These are phyloP conservation scores for Rhodeus uyekii DNA, from an alignment of 2,797 vertebrate genomes.

Conservation along the genomic window DNA sequence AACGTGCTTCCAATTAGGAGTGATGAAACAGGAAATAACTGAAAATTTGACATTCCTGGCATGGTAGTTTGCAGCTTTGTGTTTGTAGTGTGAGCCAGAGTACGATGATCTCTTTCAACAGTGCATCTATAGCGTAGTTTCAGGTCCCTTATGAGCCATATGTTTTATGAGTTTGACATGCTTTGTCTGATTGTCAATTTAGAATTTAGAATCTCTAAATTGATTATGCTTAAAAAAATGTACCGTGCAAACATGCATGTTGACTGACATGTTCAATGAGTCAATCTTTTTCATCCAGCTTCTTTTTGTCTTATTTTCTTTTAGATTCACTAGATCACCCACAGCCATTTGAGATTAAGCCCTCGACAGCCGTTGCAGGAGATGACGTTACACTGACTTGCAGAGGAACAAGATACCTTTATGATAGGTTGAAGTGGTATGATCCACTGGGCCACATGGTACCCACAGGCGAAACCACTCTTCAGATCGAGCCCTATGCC, in stretches of 20 bases:
- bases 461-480: conserved; percentile 46
- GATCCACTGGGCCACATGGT: conserved; percentile 70
- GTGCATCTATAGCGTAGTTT: background rate
- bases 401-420: conserved; percentile 82
- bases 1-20: conserved; percentile 81
- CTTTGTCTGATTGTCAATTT: background rate
- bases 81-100: conserved; percentile 51
- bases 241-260: too few species aligned
- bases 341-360: conserved; percentile 64
- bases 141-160: background rate
- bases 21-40: conserved; percentile 82
- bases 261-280: background rate
- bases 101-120: conserved; percentile 6
- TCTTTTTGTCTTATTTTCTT: conserved; percentile 37
- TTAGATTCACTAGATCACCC: conserved; percentile 63
- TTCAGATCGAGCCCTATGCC: conserved; percentile 69
- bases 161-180: conserved; percentile 12
- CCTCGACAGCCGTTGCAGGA: conserved; percentile 74
- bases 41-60: conserved; percentile 74
- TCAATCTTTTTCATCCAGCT: background rate
- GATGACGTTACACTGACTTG: conserved; percentile 79
- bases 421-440: conserved; percentile 80
- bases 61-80: conserved; percentile 53
- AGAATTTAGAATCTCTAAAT: too few species aligned
- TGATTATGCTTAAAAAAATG: conserved; percentile 2